Evolutionary conservation across 1,140 invertebrate species (phyloP), one percentile per base, ranked within the genome.

Genomic region (Zaprionus vittiger): DNA sequence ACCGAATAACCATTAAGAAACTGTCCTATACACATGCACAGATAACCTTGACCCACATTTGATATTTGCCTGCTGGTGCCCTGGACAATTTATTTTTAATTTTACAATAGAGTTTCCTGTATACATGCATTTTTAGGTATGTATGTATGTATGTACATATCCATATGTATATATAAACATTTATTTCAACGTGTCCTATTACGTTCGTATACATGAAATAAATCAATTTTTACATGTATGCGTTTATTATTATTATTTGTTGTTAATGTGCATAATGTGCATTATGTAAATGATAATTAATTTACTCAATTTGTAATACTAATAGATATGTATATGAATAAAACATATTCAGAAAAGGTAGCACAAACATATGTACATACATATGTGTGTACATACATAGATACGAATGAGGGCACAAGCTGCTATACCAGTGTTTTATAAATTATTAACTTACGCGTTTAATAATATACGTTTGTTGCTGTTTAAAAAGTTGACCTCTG

Each of bases 131-230:
- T 20, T 47, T 47, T 47, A 47, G 15, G 5, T 47, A 47, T n/a
- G 44, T 47, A 64, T 64, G 49, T 65, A 65, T 55, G n/a, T 26
- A 66, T 66, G 20, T 41, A 56, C 20, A 24, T 54, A 52, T 56
- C 5, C n/a, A 41, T 41, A n/a, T 7, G 12, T 24, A 22, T 17
- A 52, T 24, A 52, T 17, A 34, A 17, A 37, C 57, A 38, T 12
- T 37, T 77, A 64, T 77, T 55, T 37, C 31, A 37, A 59, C 5
- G 56, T 65, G 54, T 41, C 38, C 38, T 41, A 34, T 41, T 65
- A 34, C n/a, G 34, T 31, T 52, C 22, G 22, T 52, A 14, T 24
- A 20, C 49, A 20, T 22, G 12, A 41, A 41, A 41, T 41, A 5
- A n/a, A 41, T 41, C 14, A 41, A 41, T 41, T 15, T 41, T 15